These are phyloP conservation scores for Hyposoter dolosus DNA, from an alignment of 2,888 invertebrate genomes.

Conservation along the genomic window DNA sequence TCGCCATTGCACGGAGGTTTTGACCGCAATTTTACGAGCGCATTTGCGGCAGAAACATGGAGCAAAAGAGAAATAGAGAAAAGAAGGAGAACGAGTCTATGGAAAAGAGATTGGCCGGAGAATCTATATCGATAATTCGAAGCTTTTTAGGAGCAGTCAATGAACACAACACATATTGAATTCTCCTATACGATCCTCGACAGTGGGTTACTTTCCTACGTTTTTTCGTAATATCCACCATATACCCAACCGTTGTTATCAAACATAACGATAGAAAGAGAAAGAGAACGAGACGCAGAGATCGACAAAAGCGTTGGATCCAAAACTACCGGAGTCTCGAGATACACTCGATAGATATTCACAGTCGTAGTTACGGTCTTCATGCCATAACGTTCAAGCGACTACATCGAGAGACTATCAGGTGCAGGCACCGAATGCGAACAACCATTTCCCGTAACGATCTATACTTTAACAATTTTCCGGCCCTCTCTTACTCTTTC, in stretches of 20 bases:
- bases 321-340: constrained; percentile 59
- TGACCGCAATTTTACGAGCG: constrained; percentile 55
- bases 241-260: constrained; percentile 27
- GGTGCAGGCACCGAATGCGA: constrained; percentile 69
- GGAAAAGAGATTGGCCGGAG: constrained; percentile 58
- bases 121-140: constrained; percentile 72
- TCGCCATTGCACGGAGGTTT: constrained; percentile 28
- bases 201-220: not conserved
- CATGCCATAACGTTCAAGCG: constrained; percentile 44
- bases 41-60: constrained; percentile 9
- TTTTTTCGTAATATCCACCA: constrained; percentile 6
- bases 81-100: constrained; percentile 4
- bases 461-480: constrained; percentile 70
- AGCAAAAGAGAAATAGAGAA: not conserved
- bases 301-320: constrained; percentile 52
- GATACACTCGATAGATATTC: constrained; percentile 77
- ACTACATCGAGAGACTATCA: constrained; percentile 39
- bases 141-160: constrained; percentile 72
- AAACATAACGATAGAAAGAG: constrained; percentile 23
- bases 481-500: constrained; percentile 47
- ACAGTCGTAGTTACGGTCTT: constrained; percentile 70
- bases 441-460: constrained; percentile 72
- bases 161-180: constrained; percentile 74
- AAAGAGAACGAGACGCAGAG: not conserved
- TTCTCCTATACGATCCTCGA: constrained; percentile 62